These are phyloP conservation scores for Stercorarius parasiticus DNA, from an alignment of 2,113 vertebrate species.

Conservation along the genomic window DNA sequence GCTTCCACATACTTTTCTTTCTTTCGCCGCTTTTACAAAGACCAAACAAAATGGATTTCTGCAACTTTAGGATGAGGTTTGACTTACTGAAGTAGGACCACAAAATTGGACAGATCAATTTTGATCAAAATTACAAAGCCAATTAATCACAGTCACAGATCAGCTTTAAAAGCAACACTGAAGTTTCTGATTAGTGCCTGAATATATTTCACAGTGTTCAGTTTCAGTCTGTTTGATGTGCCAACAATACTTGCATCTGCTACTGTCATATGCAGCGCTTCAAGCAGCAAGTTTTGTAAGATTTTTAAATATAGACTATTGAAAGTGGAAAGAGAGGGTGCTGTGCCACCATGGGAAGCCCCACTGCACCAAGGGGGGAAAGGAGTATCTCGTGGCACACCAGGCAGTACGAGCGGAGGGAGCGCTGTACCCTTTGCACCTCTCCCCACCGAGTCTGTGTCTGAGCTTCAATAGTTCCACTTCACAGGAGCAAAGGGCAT, in stretches of 20 bases:
- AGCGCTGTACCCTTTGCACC: not conserved
- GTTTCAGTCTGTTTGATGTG: constrained; percentile 21
- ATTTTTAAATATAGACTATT: not conserved
- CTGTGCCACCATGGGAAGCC: not conserved
- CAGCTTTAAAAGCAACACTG: constrained; percentile 16
- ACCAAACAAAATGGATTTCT: constrained; percentile 52
- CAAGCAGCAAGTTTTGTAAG: not conserved
- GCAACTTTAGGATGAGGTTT: constrained; percentile 51
- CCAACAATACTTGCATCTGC: not conserved
- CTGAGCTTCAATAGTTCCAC: not conserved
- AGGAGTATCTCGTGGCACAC: not conserved
- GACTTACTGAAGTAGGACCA: not conserved
- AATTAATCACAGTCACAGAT: constrained; percentile 61
- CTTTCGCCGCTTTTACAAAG: constrained; percentile 6
- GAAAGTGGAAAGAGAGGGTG: not conserved
- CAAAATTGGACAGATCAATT: constrained; percentile 63
- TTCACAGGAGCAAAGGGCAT: fast-evolving
- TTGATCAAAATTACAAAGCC: constrained; percentile 58
- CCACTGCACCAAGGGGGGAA: not conserved
- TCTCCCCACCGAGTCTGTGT: not conserved
- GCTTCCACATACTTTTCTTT: not conserved
- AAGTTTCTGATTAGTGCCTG: constrained; percentile 25
- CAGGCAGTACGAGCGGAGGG: not conserved
- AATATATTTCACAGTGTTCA: constrained; percentile 4
- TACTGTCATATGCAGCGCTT: not conserved